Base-by-base conservation (phyloP, 1,140 invertebrate genomes). In the Aphaenogaster floridana region DNA sequence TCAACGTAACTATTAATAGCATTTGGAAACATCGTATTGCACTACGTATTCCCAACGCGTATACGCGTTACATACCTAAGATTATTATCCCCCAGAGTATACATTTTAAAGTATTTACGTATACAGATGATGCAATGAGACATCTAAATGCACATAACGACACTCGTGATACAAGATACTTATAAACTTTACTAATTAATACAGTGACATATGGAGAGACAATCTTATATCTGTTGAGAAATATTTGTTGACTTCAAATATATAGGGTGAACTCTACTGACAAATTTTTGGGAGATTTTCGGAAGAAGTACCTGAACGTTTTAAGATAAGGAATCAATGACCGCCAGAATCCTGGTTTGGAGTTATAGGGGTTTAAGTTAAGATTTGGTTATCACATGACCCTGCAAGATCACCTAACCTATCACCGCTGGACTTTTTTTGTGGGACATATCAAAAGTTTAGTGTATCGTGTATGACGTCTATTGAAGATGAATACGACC, bases 111-210 rank as follows among this genome's bases (percentile, higher is more conserved):
- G 68, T 50, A 8, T 34, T 21, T 13, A 48, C 21, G 13, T 15
- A 39, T 13, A n/a, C 8, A 17, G 39, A 15, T 71, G 28, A 11
- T 15, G n/a, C 28, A 69, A 69, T 28, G 42, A 68, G 28, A 42
- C 42, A 69, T 69, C 42, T 69, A 21, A 9, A 69, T 69, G 8
- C 42, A 28, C n/a, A 50, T 71, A 66, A 66, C n/a, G 15, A 66
- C n/a, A 39, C 15, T 39, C 64, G 64, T 39, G 6, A 8, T 7
- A 39, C 15, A 0, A 28, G 36, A n/a, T 42, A 2, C 64, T 7
- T 39, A 66, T 39, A 39, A 66, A 66, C 17, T 17, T 66, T 15
- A 11, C 7, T 66, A 66, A 66, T 66, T 21, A 59, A 21, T n/a
- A 28, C 28, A 28, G 17, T 42, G 13, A 61, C 11, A 13, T 34